phyloP scores from a whole-genome alignment of 2,113 vertebrate genomes.

The Tinamus guttatus region DNA sequence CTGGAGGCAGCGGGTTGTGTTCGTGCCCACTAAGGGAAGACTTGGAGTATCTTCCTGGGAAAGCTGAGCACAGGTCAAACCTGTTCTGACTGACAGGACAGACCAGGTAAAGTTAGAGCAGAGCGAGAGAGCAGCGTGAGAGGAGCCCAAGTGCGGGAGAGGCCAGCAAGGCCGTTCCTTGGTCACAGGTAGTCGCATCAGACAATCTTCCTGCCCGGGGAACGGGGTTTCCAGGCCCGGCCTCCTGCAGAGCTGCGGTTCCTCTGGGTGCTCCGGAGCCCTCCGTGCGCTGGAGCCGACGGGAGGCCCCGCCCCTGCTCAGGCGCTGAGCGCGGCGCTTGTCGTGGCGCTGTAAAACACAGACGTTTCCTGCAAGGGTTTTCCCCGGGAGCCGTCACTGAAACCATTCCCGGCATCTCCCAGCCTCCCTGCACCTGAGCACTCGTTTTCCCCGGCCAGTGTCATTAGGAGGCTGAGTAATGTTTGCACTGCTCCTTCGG shows the following conservation, averaged over 20 bases:
- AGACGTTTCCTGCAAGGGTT: background rate
- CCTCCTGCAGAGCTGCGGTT: background rate
- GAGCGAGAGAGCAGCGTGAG: background rate
- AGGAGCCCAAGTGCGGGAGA: fast-evolving
- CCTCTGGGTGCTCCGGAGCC: background rate
- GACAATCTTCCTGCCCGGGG: fast-evolving
- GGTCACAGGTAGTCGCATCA: too few relatives aligned
- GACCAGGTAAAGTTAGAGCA: background rate
- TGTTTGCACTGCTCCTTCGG: fast-evolving
- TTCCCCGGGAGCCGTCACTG: background rate
- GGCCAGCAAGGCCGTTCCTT: fast-evolving
- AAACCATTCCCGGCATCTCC: fast-evolving
- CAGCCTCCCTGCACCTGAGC: fast-evolving
- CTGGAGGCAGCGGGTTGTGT: background rate
- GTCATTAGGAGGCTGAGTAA: background rate
- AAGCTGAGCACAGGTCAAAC: too few relatives aligned
- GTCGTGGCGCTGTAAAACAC: too few relatives aligned
- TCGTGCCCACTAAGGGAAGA: background rate
- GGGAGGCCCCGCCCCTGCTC: background rate
- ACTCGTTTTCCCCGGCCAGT: too few relatives aligned
- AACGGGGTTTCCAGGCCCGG: fast-evolving
- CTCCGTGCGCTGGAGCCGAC: background rate
- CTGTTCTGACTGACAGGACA: background rate
- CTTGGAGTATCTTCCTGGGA: background rate
- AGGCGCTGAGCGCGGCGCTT: too few relatives aligned